Evolutionary conservation across 2,113 vertebrate species (phyloP).

Genomic region (Toxotes jaculatrix): DNA sequence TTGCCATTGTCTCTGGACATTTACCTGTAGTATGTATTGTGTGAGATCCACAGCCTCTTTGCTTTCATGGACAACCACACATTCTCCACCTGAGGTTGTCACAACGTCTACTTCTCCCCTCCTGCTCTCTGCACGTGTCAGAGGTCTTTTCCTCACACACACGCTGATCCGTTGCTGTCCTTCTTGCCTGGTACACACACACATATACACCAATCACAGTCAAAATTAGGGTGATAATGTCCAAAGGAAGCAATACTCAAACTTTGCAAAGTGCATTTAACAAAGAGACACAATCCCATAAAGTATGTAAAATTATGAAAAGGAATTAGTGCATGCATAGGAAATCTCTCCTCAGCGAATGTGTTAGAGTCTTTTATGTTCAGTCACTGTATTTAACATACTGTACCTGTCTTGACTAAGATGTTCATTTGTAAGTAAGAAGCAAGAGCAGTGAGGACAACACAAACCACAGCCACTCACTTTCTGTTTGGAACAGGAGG

Average conservation of each 20-base stretch:
- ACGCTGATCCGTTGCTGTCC: slow-evolving; percentile 89
- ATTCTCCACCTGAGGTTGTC: slow-evolving; percentile 85
- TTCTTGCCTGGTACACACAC: slow-evolving; percentile 65
- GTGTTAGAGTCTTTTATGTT: slow-evolving; percentile 3
- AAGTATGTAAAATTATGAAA: not conserved
- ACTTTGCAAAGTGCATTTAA: not conserved
- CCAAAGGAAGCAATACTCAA: not conserved
- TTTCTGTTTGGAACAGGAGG: slow-evolving; percentile 53
- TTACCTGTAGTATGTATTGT: slow-evolving; percentile 91
- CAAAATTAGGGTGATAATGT: not conserved
- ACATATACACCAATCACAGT: not conserved
- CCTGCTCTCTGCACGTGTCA: slow-evolving; percentile 83
- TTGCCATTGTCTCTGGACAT: not conserved
- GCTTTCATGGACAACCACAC: slow-evolving; percentile 89
- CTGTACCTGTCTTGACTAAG: not conserved
- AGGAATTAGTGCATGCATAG: not conserved
- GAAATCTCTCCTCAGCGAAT: not conserved
- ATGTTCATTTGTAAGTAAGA: not conserved
- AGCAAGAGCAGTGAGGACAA: not conserved
- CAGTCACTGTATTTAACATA: not conserved
- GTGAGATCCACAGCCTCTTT: slow-evolving; percentile 93
- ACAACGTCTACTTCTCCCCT: slow-evolving; percentile 89
- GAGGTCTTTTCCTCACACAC: slow-evolving; percentile 92
- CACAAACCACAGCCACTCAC: slow-evolving; percentile 51
- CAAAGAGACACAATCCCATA: not conserved